Percentiles rank a stretch among this genome's conserved stretches.
Conservation (phyloP, 2,888 invertebrate species). For the Sinohyriopsis cumingii region DNA sequence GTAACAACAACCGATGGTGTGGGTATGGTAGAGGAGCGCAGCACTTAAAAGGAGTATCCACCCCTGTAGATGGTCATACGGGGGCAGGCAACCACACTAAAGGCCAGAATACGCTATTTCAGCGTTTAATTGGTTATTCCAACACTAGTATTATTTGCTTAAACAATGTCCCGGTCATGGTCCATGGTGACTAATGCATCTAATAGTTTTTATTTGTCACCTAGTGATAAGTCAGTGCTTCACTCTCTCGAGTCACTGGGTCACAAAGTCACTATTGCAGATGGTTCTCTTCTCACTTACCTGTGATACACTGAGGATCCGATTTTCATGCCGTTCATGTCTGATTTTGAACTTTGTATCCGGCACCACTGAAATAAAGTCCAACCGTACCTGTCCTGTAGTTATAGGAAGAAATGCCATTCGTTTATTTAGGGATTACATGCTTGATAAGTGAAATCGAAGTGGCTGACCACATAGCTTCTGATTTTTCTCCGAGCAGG, state of each 20-base stretch:
- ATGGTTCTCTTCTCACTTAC: not conserved
- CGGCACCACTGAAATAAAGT: too few relatives aligned
- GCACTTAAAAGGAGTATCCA: too few relatives aligned
- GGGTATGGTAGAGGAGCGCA: too few relatives aligned
- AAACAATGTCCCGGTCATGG: not conserved
- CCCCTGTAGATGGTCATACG: too few relatives aligned
- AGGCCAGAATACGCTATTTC: too few relatives aligned
- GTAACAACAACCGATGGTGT: too few relatives aligned
- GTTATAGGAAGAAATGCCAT: constrained; percentile 10
- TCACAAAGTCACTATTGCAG: constrained; percentile 4
- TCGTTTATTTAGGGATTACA: not conserved
- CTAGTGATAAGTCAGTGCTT: not conserved
- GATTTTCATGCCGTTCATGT: not conserved
- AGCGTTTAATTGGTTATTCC: too few relatives aligned
- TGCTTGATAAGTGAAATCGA: too few relatives aligned
- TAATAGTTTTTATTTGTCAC: constrained; percentile 5
- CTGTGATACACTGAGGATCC: not conserved
- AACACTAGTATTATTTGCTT: too few relatives aligned
- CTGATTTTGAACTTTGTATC: too few relatives aligned
- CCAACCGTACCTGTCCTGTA: constrained; percentile 3
- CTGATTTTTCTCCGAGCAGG: not conserved
- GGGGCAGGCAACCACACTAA: too few relatives aligned
- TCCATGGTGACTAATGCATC: constrained; percentile 3
- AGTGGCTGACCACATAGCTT: too few relatives aligned
- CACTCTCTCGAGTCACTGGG: not conserved